Evolutionary conservation across 2,888 invertebrate genomes (phyloP), one percentile per base, ranked within the genome.

Genomic region (Vannuccia rotundouncinata): DNA sequence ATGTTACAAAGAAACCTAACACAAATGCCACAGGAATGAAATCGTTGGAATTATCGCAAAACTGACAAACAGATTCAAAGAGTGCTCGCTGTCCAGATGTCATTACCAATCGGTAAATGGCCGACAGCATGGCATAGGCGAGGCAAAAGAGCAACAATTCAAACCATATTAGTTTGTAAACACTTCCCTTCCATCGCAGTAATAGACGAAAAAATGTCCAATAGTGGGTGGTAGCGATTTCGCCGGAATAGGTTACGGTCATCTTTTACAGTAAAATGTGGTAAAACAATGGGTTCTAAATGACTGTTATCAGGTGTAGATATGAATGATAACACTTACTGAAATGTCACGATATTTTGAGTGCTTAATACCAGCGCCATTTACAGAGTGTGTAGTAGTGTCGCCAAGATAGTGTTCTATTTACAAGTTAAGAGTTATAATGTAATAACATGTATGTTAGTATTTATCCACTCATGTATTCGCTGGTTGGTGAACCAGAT

Each of bases 21-120:
- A 82, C 79, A 82, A 82, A 82, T 22, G 82, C 82, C 2, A 82
- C 77, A 1, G 82, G 82, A 2, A 82, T 79, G 25, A 75, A 75
- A 75, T 79, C 2, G 27, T 28, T 25, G 17, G n/a, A 30, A 22
- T 27, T 29, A 25, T 73, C 10, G 31, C 74, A 79, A 31, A 29
- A 76, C 17, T 29, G n/a, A 30, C 79, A 79, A 75, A 79, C 29
- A 29, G 28, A 1, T 74, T 79, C 79, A 75, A 79, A 79, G 1
- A 5, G 10, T 5, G 5, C 30, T 60, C 59, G 10, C 22, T 77
- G 22, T 5, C 31, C 10, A n/a, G 17, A 5, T 17, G 2, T 25
- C 10, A 79, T 5, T 59, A 29, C 79, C 13, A 30, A 60, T 25
- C 79, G 73, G 31, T 79, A 79, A 17, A 79, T 22, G 25, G 27